These are phyloP conservation scores for Eilema depressum DNA, from an alignment of 2,888 invertebrate genomes.

Conservation along the genomic window DNA sequence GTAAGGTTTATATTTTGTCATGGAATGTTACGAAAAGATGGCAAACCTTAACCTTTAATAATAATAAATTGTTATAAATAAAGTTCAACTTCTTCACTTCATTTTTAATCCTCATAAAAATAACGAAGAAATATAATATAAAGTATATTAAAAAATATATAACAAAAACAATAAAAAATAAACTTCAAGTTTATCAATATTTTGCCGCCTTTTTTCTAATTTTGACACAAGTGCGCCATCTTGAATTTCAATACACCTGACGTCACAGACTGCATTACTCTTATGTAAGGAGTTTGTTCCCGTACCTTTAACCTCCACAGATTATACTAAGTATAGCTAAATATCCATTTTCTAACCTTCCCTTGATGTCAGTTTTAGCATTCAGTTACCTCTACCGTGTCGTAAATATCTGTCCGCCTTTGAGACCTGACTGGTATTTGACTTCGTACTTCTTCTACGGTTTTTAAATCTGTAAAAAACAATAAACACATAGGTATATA, in stretches of 20 bases:
- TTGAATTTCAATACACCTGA: neutral
- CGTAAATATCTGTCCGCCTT: constrained; percentile 91
- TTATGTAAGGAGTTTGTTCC: neutral
- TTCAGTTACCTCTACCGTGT: constrained; percentile 67
- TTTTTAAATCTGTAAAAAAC: constrained; percentile 87
- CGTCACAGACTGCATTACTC: neutral
- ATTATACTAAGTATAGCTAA: neutral
- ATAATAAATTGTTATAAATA: too few relatives aligned
- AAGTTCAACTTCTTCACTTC: too few relatives aligned
- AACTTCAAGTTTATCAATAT: neutral
- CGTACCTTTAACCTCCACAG: neutral
- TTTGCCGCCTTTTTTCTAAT: neutral
- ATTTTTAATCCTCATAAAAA: too few relatives aligned
- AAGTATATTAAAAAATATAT: too few relatives aligned
- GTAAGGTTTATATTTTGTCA: too few relatives aligned
- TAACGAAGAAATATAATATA: too few relatives aligned
- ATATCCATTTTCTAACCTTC: neutral
- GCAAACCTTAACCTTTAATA: too few relatives aligned
- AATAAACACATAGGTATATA: too few relatives aligned
- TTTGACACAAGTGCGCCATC: neutral
- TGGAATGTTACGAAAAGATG: too few relatives aligned
- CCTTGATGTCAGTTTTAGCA: neutral
- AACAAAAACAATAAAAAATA: neutral
- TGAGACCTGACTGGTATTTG: constrained; percentile 94
- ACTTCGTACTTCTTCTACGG: constrained; percentile 91